Evolutionary conservation across 2,797 vertebrate genomes (phyloP), one percentile per base, ranked within the genome.

Genomic region (Octomys mimax): DNA sequence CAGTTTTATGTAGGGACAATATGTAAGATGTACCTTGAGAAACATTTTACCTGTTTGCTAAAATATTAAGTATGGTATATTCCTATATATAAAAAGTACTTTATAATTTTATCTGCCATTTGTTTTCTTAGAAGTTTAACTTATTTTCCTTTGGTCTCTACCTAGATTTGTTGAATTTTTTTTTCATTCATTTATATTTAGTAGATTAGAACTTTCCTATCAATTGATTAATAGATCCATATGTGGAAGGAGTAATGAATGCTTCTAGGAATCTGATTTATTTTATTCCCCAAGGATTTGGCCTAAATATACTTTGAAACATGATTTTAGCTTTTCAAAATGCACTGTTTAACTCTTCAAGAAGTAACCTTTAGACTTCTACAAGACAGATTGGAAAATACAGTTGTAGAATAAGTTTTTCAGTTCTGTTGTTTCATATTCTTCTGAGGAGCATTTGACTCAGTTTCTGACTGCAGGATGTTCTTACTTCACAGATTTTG

Each of bases 1-100:
- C 42, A 64, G 68, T 9, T 75, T 97, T 96, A 89, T 97, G 81
- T 54, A 16, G 2, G 36, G 21, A 73, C 22, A 59, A 13, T 83
- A 81, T 94, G 33, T 93, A 85, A 39, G 83, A 94, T 86, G 64
- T 26, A 46, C 16, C 24, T 64, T 78, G 26, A 86, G 57, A 3
- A 4, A 70, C 21, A 68, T 96, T 94, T 42, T 92, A 71, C 89
- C 26, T 96, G 57, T 78, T 92, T 81, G 93, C 96, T 86, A 42
- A 68, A 92, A 78, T 78, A 91, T 39, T 83, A 24, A 71, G n/a
- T 88, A 42, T 52, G n/a, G 24, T 89, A 46, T 86, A 75, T 75
- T 82, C 73, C 87, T 71, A 95, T 66, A 75, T 91, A 36, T 64
- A 81, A 36, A 95, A 92, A 91, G 93, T 88, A 26, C 26, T 84